Evolutionary conservation across 2,888 invertebrate genomes (phyloP), one percentile per base, ranked within the genome.

Genomic region (Papilio elwesi): DNA sequence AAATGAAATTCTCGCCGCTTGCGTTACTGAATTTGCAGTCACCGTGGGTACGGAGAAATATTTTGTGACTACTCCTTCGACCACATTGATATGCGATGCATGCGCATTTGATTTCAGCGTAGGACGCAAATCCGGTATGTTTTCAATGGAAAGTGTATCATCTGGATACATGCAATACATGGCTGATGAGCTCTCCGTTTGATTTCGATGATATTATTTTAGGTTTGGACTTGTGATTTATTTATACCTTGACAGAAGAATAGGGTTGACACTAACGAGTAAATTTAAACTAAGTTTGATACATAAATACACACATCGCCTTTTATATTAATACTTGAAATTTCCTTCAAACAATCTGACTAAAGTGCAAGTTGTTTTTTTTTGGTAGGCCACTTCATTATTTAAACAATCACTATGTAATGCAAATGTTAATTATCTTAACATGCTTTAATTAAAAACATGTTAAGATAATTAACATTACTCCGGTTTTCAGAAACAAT

Each of bases 61-160:
- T 71, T 72, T 63, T 63, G 52, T 63, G 67, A 62, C 51, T 26
- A 38, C 55, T 62, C n/a, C 26, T 48, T 38, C 47, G 16, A 48
- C 62, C 9, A 53, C 48, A 73, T 73, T 73, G 63, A 55, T 55
- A 73, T 73, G 68, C 68, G 15, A 73, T 68, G 72, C 68, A 68
- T 64, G 68, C 72, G 63, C 57, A 71, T 62, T 53, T 68, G 63
- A 68, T 73, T 73, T 63, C 55, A 64, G 43, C 67, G 52, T 43
- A 59, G 71, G 67, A 71, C 53, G 55, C 55, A 64, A 64, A 73
- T 73, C 72, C 72, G 68, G 68, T 68, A 49, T 38, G 43, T 64
- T 55, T 73, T 68, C 68, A 55, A 68, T 49, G 64, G 72, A 73
- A 73, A 73, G 72, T 73, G 68, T 68, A 73, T 64, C 68, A 73